A percentile compares a stretch with the other conserved stretches of the same genome.
Evolutionary conservation across 2,797 vertebrate genomes (phyloP).

Genomic region (Halcyon badia): DNA sequence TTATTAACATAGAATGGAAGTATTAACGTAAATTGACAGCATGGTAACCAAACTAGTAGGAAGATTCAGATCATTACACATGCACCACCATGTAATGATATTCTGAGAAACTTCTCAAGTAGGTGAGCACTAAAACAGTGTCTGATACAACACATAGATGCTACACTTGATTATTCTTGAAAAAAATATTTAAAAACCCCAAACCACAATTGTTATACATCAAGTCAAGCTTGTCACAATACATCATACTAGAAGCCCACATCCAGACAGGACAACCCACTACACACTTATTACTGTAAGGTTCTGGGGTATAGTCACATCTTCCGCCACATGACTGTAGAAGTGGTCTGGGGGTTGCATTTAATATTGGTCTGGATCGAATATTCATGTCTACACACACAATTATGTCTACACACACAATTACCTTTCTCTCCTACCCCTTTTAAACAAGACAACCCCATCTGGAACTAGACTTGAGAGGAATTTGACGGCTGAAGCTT

Average conservation of each 20-base stretch:
- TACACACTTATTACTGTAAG: not conserved
- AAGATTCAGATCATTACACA: not conserved
- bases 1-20: not conserved
- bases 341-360: not conserved
- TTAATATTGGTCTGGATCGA: not conserved
- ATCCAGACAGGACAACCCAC: not conserved
- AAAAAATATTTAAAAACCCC: not conserved
- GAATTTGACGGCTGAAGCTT: not conserved
- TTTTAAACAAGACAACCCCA: not conserved
- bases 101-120: not conserved
- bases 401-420: not conserved
- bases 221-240: not conserved
- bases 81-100: not conserved
- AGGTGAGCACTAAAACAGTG: not conserved
- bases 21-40: not conserved
- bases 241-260: not conserved
- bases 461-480: not conserved
- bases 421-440: accelerated
- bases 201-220: not conserved
- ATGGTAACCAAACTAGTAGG: not conserved
- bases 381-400: not conserved
- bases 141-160: not conserved
- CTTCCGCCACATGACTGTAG: not conserved
- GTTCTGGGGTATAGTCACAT: not conserved
- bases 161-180: not conserved